phyloP scores from a whole-genome alignment of 2,113 vertebrate genomes.

The Murina feae region DNA sequence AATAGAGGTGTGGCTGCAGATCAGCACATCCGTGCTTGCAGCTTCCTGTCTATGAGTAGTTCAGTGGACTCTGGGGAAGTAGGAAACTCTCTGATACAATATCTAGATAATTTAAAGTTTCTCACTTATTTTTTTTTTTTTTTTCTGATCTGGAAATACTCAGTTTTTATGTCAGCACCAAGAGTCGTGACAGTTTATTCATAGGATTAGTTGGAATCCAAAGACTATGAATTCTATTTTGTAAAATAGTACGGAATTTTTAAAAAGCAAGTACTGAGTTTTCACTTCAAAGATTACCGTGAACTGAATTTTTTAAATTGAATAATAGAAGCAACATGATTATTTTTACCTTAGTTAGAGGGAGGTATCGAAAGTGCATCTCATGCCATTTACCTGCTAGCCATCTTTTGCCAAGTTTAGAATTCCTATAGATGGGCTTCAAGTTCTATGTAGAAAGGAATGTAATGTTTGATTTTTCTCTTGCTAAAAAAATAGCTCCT shows the following conservation, averaged over 20 bases:
- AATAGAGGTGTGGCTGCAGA: neutral
- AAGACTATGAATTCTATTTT: slow-evolving; percentile 34
- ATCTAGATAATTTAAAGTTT: slow-evolving; percentile 15
- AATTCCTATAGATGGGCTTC: slow-evolving; percentile 43
- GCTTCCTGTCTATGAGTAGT: neutral
- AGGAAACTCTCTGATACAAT: neutral
- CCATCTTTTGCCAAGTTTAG: slow-evolving; percentile 28
- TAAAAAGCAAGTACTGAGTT: neutral
- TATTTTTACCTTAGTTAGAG: neutral
- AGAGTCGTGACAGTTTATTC: neutral
- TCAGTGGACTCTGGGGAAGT: neutral
- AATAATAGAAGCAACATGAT: neutral
- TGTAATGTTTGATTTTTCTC: slow-evolving; percentile 47
- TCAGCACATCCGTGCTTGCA: neutral
- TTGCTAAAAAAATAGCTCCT: slow-evolving; percentile 38
- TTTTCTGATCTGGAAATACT: slow-evolving; percentile 6
- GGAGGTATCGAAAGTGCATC: neutral
- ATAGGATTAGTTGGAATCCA: slow-evolving; percentile 43
- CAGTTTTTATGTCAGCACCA: slow-evolving; percentile 10
- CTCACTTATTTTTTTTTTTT: neutral
- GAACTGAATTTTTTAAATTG: slow-evolving; percentile 15
- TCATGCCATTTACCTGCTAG: neutral
- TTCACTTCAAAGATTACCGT: neutral
- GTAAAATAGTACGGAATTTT: slow-evolving; percentile 30
- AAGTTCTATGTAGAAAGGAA: slow-evolving; percentile 47